Evolutionary conservation across 2,113 vertebrate species (phyloP), one percentile per base, ranked within the genome.

Genomic region (Cathartes aura): DNA sequence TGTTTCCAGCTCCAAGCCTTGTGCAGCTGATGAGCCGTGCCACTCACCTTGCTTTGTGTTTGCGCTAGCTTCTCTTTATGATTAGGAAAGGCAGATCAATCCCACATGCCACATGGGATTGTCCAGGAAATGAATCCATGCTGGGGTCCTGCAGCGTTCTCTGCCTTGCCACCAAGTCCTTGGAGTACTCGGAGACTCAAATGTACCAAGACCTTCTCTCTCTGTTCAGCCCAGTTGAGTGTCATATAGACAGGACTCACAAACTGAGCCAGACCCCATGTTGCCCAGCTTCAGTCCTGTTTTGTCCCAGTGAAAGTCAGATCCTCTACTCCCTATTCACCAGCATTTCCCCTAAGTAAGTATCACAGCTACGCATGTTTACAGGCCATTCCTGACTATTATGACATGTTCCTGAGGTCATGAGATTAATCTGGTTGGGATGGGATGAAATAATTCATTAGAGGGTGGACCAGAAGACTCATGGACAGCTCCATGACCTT

Each of bases 171-270:
- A 50, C 62, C 7, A 19, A 13, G 40, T 71, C 27, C 27, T 45
- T 19, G 24, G 32, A 64, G 17, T 11, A 60, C 13, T 29, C 3
- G 1, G 21, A 72, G 55, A 20, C n/a, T 11, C 0, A 0, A 19
- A 62, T 18, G 32, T 62, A 55, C 32, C 22, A 24, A 18, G 12
- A 52, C 19, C 19, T 79, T 34, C 26, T 82, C 43, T 26, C 8
- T 52, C 56, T 71, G 11, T 29, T 23, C 62, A 66, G 10, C 10
- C 7, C 56, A 19, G 2, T 0, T 55, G 17, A 84, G 18, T 38
- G 10, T 11, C 30, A 13, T 23, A 34, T 6, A 38, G 42, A 52
- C 8, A 52, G 9, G 29, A 58, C 14, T 58, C 34, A 71, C 15
- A 72, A 75, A 21, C 47, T 62, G 45, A 62, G 18, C 3, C 34